Conservation (phyloP, 1,140 invertebrate genomes). For the Babylonia areolata region DNA sequence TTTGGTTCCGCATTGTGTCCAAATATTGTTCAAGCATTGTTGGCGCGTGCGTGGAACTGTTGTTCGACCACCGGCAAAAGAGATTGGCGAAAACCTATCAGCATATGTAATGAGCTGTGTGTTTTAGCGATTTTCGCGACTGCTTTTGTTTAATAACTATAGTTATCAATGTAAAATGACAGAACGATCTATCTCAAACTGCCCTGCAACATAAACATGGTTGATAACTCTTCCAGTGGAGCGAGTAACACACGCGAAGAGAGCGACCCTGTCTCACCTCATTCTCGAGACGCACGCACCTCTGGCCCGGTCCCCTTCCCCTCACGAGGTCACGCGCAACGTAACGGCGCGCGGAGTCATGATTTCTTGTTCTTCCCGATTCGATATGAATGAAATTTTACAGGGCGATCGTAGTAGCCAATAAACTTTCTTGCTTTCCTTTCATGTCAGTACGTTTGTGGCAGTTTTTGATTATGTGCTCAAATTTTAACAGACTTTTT, state of each 20-base stretch:
- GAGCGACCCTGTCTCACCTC: background rate
- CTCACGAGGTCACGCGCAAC: conserved; percentile 27
- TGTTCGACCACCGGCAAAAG: conserved; percentile 33
- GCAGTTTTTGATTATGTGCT: background rate
- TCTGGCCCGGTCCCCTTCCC: conserved; percentile 19
- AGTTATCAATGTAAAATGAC: conserved; percentile 19
- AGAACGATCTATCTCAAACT: background rate
- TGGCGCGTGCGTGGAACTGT: conserved; percentile 33
- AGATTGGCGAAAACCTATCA: conserved; percentile 32
- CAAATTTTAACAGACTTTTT: background rate
- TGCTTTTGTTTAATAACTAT: background rate
- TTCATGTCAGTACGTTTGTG: background rate
- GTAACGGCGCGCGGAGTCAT: background rate
- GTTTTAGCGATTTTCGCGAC: conserved; percentile 25
- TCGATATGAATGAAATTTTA: background rate
- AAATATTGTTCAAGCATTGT: conserved; percentile 3
- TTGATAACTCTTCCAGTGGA: background rate
- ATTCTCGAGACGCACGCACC: background rate
- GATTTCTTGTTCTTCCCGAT: conserved; percentile 11
- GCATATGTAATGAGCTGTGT: conserved; percentile 50
- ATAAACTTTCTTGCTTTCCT: background rate
- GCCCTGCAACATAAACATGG: background rate
- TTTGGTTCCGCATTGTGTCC: conserved; percentile 44
- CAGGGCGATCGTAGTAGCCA: background rate
- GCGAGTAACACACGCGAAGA: background rate